A percentile compares a stretch with the other conserved stretches of the same genome.
Evolutionary conservation across 1,140 invertebrate species (phyloP).

Genomic region (Drosophila elegans): DNA sequence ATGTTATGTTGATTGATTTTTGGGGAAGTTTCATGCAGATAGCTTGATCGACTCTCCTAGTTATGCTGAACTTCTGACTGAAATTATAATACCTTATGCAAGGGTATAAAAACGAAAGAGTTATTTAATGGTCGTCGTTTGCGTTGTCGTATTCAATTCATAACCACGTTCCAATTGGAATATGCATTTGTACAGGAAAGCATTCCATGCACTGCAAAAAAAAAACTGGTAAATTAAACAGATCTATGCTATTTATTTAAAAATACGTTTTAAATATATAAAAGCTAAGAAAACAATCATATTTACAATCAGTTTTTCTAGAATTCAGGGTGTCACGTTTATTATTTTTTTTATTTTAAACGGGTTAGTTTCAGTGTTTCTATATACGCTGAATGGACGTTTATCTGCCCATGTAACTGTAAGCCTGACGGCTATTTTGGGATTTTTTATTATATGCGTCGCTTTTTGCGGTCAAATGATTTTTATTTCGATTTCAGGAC

Average conservation of each 20-base stretch:
- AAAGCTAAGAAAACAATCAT: too few relatives aligned
- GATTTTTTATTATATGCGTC: slow-evolving; percentile 49
- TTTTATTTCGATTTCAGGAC: slow-evolving; percentile 46
- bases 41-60: too few relatives aligned
- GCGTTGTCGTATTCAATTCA: slow-evolving; percentile 68
- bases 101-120: slow-evolving; percentile 6
- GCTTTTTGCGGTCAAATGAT: slow-evolving; percentile 69
- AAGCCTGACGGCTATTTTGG: slow-evolving; percentile 40
- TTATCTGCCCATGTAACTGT: slow-evolving; percentile 22
- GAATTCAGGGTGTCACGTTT: background rate
- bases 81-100: too few relatives aligned
- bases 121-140: slow-evolving; percentile 66
- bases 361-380: slow-evolving; percentile 14
- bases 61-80: too few relatives aligned
- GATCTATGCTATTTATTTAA: too few relatives aligned
- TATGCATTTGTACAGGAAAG: slow-evolving; percentile 29
- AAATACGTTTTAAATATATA: too few relatives aligned
- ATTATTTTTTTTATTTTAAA: background rate
- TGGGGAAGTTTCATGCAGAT: too few relatives aligned
- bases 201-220: background rate
- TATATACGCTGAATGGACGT: background rate
- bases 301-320: background rate
- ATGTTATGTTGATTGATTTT: too few relatives aligned
- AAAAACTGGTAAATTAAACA: too few relatives aligned
- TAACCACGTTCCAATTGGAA: slow-evolving; percentile 59